Evolutionary conservation across 1,140 invertebrate species (phyloP).

Genomic region (Hydropsyche tenuis): DNA sequence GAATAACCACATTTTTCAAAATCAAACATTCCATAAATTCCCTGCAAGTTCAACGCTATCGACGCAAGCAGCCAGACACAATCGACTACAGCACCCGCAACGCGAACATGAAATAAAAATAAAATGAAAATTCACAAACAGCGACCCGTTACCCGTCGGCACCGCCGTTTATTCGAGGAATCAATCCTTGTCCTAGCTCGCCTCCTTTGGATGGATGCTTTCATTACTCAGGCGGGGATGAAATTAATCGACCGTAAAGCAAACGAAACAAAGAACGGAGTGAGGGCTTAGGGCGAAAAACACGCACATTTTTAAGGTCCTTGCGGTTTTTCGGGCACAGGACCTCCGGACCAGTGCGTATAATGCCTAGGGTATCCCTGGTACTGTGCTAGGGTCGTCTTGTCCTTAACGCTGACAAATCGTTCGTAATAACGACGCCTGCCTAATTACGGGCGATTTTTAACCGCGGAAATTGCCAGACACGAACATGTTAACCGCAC

Average conservation of each 20-base stretch:
- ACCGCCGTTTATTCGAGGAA: constrained; percentile 34
- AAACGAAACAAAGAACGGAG: constrained; percentile 29
- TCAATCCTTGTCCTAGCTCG: constrained; percentile 36
- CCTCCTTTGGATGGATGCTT: constrained; percentile 33
- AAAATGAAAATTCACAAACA: too few relatives aligned
- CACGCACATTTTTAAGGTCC: constrained; percentile 30
- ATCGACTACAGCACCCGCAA: too few relatives aligned
- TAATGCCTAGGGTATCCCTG: too few relatives aligned
- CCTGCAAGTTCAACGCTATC: too few relatives aligned
- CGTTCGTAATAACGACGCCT: constrained; percentile 4
- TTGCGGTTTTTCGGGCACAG: not conserved
- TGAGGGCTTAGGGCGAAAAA: constrained; percentile 12
- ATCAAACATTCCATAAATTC: too few relatives aligned
- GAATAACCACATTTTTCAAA: too few relatives aligned
- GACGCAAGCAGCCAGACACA: too few relatives aligned
- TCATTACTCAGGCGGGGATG: constrained; percentile 35
- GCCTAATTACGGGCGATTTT: constrained; percentile 24
- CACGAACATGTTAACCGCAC: not conserved
- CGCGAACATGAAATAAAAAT: too few relatives aligned
- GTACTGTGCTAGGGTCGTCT: too few relatives aligned
- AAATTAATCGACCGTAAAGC: constrained; percentile 35
- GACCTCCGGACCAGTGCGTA: too few relatives aligned
- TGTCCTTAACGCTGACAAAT: constrained; percentile 18
- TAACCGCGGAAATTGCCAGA: constrained; percentile 12
- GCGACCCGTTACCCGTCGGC: not conserved